These are phyloP conservation scores for Perizoma flavofasciatum DNA, from an alignment of 2,888 invertebrate species.

Conservation along the genomic window DNA sequence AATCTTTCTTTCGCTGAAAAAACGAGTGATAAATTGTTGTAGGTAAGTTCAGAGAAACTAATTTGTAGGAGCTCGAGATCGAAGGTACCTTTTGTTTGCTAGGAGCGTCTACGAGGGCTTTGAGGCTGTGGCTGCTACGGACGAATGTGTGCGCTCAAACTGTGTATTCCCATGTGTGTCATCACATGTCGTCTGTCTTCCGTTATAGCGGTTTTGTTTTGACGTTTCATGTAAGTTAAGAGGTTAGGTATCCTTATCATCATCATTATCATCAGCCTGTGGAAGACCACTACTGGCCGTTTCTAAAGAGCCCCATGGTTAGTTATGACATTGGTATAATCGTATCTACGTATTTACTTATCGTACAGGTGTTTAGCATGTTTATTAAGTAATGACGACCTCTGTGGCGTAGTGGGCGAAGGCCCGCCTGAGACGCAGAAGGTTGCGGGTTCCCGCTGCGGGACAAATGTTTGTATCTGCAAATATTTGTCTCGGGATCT, in stretches of 20 bases:
- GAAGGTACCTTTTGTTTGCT: conserved; percentile 43
- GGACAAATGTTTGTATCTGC: too few species aligned
- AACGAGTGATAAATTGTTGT: conserved; percentile 49
- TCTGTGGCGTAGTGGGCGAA: too few species aligned
- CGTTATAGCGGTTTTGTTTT: conserved; percentile 17
- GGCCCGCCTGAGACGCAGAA: too few species aligned
- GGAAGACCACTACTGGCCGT: too few species aligned
- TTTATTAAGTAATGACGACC: too few species aligned
- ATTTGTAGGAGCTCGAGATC: conserved; percentile 45
- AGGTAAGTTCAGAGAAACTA: conserved; percentile 49
- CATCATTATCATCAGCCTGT: too few species aligned
- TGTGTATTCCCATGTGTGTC: conserved; percentile 31
- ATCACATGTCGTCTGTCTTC: conserved; percentile 15
- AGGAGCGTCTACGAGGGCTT: conserved; percentile 26
- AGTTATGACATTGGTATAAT: too few species aligned
- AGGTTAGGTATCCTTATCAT: not conserved
- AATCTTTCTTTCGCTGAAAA: conserved; percentile 41
- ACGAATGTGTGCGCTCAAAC: conserved; percentile 24
- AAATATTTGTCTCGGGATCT: too few species aligned
- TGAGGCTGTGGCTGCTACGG: conserved; percentile 3
- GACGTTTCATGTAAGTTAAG: conserved; percentile 9
- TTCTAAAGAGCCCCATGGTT: too few species aligned
- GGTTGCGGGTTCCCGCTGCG: too few species aligned
- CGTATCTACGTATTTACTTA: too few species aligned
- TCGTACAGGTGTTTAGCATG: too few species aligned